phyloP scores from a whole-genome alignment of 2,797 vertebrate species.

The Gastrophryne carolinensis region DNA sequence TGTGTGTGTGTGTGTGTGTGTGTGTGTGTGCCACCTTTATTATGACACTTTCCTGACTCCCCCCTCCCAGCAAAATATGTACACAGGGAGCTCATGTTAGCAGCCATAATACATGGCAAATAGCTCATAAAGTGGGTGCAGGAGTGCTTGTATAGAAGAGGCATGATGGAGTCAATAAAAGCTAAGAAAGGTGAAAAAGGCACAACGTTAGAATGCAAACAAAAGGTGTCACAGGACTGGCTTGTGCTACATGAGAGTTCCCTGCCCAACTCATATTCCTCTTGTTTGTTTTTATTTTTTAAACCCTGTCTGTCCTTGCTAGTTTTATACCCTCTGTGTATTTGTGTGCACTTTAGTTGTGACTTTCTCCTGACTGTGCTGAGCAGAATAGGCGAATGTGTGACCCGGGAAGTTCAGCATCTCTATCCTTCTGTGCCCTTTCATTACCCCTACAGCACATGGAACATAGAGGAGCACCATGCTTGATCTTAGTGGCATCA shows the following conservation, averaged over 20 bases:
- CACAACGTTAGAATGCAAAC: constrained; percentile 22
- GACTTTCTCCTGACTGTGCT: constrained; percentile 23
- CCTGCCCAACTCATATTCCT: constrained; percentile 35
- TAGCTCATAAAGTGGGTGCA: not conserved
- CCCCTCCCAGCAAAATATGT: too few species aligned
- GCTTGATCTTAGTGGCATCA: not conserved
- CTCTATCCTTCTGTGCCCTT: not conserved
- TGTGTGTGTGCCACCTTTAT: too few species aligned
- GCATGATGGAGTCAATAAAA: constrained; percentile 8
- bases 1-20: too few species aligned
- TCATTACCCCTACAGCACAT: not conserved
- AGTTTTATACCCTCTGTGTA: constrained; percentile 16
- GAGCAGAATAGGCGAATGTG: constrained; percentile 14
- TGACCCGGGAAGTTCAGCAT: constrained; percentile 11
- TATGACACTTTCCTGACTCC: too few species aligned
- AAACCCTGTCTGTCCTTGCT: constrained; percentile 34
- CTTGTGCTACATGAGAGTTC: constrained; percentile 5
- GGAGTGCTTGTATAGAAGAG: constrained; percentile 5
- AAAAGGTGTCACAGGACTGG: constrained; percentile 38
- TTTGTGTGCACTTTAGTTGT: constrained; percentile 17
- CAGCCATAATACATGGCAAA: not conserved
- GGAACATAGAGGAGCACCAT: not conserved
- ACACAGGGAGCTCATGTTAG: too few species aligned
- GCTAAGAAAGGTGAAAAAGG: constrained; percentile 28
- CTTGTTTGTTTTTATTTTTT: constrained; percentile 37